phyloP scores from a whole-genome alignment of 2,888 invertebrate genomes.

The Calliopum simillimum region DNA sequence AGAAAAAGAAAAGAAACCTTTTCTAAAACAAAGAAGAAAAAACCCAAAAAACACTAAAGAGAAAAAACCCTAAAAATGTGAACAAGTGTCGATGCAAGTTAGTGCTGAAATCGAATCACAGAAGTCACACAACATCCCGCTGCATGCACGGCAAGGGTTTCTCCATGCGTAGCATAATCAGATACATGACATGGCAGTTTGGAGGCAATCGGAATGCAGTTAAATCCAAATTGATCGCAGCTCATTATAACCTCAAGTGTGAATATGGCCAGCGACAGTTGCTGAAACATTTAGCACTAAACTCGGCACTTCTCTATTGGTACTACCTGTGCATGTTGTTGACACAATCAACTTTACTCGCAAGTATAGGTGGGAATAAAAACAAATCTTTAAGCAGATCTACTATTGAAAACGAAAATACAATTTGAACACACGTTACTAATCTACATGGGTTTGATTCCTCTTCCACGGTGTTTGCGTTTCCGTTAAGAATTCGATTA shows the following conservation, averaged over 20 bases:
- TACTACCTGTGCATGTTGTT: neutral
- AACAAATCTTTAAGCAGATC: no score
- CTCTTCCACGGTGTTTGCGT: neutral
- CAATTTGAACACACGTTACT: neutral
- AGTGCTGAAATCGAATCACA: slow-evolving; percentile 13
- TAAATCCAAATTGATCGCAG: slow-evolving; percentile 65
- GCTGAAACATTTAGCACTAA: slow-evolving; percentile 1
- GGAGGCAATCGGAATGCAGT: slow-evolving; percentile 57
- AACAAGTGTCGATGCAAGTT: slow-evolving; percentile 25
- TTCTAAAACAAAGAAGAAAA: neutral
- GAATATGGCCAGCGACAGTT: slow-evolving; percentile 33
- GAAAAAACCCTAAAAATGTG: slow-evolving; percentile 1
- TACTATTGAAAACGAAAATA: no score
- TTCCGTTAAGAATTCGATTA: slow-evolving; percentile 14
- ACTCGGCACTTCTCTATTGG: neutral
- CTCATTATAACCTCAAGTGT: slow-evolving; percentile 49
- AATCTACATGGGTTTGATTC: slow-evolving; percentile 7
- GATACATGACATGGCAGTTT: slow-evolving; percentile 45
- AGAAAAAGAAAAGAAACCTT: neutral
- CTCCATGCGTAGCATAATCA: slow-evolving; percentile 15
- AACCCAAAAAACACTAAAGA: neutral
- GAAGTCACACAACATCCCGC: slow-evolving; percentile 16
- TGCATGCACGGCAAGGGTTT: neutral
- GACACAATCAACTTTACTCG: no score
- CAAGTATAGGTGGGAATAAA: no score